phyloP scores from a whole-genome alignment of 1,140 invertebrate species.

The Teleopsis dalmanni region DNA sequence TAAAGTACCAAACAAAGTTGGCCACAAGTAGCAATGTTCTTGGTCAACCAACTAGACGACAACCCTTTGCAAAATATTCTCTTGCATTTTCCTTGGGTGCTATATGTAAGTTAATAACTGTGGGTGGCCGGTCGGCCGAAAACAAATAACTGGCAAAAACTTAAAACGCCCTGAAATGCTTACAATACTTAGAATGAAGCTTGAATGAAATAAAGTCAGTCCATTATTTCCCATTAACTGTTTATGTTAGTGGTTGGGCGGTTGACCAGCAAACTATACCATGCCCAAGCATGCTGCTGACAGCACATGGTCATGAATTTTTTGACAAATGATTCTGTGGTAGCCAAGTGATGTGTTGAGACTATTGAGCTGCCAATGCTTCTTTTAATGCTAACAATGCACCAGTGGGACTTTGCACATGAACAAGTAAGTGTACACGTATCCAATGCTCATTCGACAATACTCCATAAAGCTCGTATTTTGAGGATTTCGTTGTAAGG shows the following conservation, averaged over 20 bases:
- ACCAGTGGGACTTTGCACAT: no score
- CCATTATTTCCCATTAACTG: conserved; percentile 4
- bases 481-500: neutral
- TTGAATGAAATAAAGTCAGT: neutral
- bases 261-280: neutral
- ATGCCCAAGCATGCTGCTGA: conserved; percentile 2
- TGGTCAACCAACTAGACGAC: conserved; percentile 14
- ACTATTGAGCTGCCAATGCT: no score
- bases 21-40: conserved; percentile 17
- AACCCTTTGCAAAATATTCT: conserved; percentile 10
- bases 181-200: neutral
- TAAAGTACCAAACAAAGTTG: conserved; percentile 9
- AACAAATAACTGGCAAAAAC: conserved; percentile 5
- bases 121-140: neutral
- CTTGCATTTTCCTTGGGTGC: no score
- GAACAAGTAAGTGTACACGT: no score
- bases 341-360: conserved; percentile 4
- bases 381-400: no score
- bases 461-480: neutral
- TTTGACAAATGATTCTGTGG: conserved; percentile 11
- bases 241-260: neutral
- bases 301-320: conserved; percentile 12
- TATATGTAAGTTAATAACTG: conserved; percentile 2
- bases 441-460: neutral
- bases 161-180: neutral